A percentile compares a stretch with the other conserved stretches of the same genome.
Evolutionary conservation across 2,888 invertebrate species (phyloP).

Genomic region (Drosophila helvetica): DNA sequence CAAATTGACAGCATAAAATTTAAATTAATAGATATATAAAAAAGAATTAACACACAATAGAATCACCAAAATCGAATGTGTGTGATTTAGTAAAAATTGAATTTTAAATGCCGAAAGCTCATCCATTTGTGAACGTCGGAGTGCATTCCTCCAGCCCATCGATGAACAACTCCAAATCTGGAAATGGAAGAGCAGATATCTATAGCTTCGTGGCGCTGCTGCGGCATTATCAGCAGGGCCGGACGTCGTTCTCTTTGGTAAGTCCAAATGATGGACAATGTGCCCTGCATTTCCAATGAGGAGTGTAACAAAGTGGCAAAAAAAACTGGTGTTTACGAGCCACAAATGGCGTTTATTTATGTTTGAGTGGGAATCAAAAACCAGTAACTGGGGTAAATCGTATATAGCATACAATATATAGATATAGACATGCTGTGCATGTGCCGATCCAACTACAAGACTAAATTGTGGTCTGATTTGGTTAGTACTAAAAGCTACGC

Average conservation of each 20-base stretch:
- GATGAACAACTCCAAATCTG: background rate
- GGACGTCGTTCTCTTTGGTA: slow-evolving; percentile 41
- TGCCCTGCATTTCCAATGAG: slow-evolving; percentile 20
- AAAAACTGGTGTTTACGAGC: slow-evolving; percentile 6
- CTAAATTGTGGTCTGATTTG: slow-evolving; percentile 28
- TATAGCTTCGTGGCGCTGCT: slow-evolving; percentile 37
- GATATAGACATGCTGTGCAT: slow-evolving; percentile 39
- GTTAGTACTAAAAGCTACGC: slow-evolving; percentile 34
- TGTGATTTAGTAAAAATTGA: background rate
- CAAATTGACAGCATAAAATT: background rate
- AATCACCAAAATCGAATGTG: background rate
- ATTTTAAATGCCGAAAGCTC: background rate
- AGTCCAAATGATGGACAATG: slow-evolving; percentile 32
- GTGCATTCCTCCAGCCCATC: background rate
- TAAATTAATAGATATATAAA: background rate
- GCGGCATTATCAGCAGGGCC: slow-evolving; percentile 40
- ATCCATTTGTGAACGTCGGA: background rate
- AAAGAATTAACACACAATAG: background rate
- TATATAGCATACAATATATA: slow-evolving; percentile 10
- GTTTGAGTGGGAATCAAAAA: slow-evolving; percentile 20
- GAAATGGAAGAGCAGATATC: background rate
- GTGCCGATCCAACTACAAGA: slow-evolving; percentile 31
- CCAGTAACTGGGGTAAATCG: slow-evolving; percentile 30
- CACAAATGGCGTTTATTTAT: slow-evolving; percentile 51
- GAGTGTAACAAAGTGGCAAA: background rate